Evolutionary conservation across 2,113 vertebrate genomes (phyloP), one percentile per base, ranked within the genome.

Genomic region (Spheniscus mendiculus): DNA sequence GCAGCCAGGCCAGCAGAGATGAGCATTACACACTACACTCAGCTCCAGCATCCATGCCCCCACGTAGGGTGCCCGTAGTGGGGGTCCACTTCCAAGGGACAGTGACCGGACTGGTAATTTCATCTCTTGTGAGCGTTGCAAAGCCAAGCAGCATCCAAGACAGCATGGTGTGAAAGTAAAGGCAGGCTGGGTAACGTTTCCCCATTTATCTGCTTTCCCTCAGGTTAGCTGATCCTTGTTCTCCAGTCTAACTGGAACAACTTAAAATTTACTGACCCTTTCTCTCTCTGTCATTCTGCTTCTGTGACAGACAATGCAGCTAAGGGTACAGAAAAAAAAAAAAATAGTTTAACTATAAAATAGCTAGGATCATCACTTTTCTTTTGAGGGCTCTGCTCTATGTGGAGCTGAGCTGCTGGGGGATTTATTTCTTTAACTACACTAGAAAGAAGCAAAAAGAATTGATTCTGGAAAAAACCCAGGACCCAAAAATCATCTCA

Each of bases 361-460:
- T 58, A 89, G 36, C n/a, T 52, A 30, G 44, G 32, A 80, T 89
- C 76, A 95, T 89, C 84, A 74, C 38, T 89, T 94, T 65, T 78
- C 27, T 69, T 36, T 10, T 2, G 16, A 13, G 65, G 36, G 11
- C 14, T 87, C 58, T 78, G 49, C 32, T 85, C 49, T 74, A 49
- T 0, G 0, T 25, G 15, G 15, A 82, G 19, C 66, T 87, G 78
- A 91, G 47, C 20, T 79, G 34, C 45, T 83, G 40, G 18, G 85
- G 85, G 80, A 97, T 96, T 97, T 93, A 93, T 97, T 96, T 83
- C 82, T 96, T 95, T 95, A 95, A 93, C 93, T 96, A 93, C 59
- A 36, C 20, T 45, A 79, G 72, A 58, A 87, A 49, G n/a, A 79
- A 71, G 71, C 34, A 92, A 86, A 96, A 93, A 87, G 0, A 77